Evolutionary conservation across 2,113 vertebrate species (phyloP), one percentile per base, ranked within the genome.

Genomic region (Hemiprocne comata): DNA sequence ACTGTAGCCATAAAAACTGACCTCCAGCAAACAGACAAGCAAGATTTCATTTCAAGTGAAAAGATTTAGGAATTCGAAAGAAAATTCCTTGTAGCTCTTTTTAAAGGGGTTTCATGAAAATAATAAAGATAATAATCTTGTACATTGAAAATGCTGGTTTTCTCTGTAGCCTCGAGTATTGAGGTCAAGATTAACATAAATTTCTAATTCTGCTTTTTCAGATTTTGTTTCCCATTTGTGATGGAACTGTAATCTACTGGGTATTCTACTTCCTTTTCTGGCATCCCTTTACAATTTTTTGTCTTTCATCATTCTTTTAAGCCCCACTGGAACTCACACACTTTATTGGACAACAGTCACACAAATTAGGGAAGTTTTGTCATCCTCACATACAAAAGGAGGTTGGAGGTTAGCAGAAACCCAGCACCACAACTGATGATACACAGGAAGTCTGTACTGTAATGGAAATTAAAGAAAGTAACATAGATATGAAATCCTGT

Each of bases 391-490:
- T 80, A 34, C 29, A 84, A 67, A 55, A 38, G 46, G 53, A 77
- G 20, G 18, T 26, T 75, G 61, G 26, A 54, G 48, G 50, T 84
- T 90, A 90, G 33, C 51, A 67, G 76, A 84, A 93, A 66, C 10
- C 79, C 79, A 75, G 48, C 44, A 87, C 48, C 53, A 10, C 24
- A 55, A 48, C 26, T 78, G 83, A 80, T 77, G 76, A 66, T 71
- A 55, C 38, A 62, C 40, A 74, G 58, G 70, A 93, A 60, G 23
- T 36, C 60, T 72, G 21, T 84, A 66, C 16, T 86, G 53, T 80
- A 78, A 84, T 55, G n/a, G 65, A 44, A 87, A 93, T 91, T 64
- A 93, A 86, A 92, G 71, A 55, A 80, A 86, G 7, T 74, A 78
- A 57, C 14, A 23, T 74, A 80, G 79, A 73, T 74, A 31, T 77